Percentiles rank a stretch among this genome's conserved stretches.
These are phyloP conservation scores for Australoheros scitulus DNA, from an alignment of 2,113 vertebrate species.

Conservation along the genomic window DNA sequence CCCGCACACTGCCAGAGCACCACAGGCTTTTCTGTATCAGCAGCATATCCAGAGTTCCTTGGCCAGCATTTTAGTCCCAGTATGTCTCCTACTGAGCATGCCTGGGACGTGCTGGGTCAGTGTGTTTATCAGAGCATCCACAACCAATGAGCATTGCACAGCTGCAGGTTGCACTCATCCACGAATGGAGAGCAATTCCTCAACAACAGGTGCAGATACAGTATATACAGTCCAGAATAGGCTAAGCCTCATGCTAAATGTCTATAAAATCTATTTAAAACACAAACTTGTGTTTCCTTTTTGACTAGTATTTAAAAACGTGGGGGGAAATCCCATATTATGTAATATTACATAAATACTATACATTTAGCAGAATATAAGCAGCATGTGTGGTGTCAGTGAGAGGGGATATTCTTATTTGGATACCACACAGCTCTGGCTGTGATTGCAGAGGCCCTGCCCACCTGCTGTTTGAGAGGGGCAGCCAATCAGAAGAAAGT, in stretches of 20 bases:
- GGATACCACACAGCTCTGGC: no score
- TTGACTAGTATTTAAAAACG: neutral
- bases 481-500: neutral
- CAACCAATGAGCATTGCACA: neutral
- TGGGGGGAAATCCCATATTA: no score
- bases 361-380: neutral
- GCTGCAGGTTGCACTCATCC: neutral
- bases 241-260: neutral
- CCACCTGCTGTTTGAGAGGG: neutral
- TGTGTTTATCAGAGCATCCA: neutral
- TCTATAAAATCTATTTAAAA: neutral
- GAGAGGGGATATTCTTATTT: no score
- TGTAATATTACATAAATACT: neutral
- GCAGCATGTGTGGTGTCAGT: neutral
- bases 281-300: neutral
- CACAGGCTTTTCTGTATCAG: neutral
- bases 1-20: neutral
- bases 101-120: neutral
- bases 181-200: neutral
- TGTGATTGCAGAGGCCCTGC: neutral
- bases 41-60: neutral
- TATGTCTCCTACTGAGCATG: constrained; percentile 1
- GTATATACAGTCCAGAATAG: neutral
- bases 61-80: neutral
- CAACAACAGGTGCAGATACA: neutral